Evolutionary conservation across 1,140 invertebrate genomes (phyloP).

Genomic region (Centruroides vittatus): DNA sequence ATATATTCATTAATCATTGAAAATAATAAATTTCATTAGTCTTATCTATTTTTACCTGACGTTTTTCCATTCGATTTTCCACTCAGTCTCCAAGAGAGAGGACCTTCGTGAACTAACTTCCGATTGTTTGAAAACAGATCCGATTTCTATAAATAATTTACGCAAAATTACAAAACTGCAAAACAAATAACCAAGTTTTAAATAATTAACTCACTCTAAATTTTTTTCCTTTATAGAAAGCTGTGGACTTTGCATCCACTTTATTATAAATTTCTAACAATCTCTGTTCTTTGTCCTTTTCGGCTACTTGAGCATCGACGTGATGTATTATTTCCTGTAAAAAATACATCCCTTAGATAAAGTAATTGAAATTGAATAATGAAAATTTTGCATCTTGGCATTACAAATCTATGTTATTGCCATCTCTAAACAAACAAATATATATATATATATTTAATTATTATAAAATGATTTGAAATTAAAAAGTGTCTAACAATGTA

Average conservation of each 20-base stretch:
- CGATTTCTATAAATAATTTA: constrained; percentile 43
- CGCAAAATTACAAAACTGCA: constrained; percentile 16
- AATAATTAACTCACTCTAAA: constrained; percentile 41
- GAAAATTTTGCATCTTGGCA: background rate
- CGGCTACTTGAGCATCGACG: constrained; percentile 79
- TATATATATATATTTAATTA: too few relatives aligned
- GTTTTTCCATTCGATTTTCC: too few relatives aligned
- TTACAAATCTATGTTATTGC: too few relatives aligned
- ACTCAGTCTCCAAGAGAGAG: constrained; percentile 24
- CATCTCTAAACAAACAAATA: too few relatives aligned
- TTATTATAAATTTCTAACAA: constrained; percentile 84
- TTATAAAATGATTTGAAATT: too few relatives aligned
- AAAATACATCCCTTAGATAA: constrained; percentile 8
- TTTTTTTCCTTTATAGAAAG: constrained; percentile 62
- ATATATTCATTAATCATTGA: too few relatives aligned
- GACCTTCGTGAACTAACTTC: constrained; percentile 40
- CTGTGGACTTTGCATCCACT: constrained; percentile 82
- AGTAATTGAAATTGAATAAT: too few relatives aligned
- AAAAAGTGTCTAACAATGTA: too few relatives aligned
- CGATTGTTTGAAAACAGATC: constrained; percentile 70
- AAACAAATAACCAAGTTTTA: constrained; percentile 26
- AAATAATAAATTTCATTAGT: constrained; percentile 19
- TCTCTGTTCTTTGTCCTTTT: constrained; percentile 72
- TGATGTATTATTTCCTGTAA: constrained; percentile 62
- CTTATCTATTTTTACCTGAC: constrained; percentile 29